These are phyloP conservation scores for Heliconius melpomene DNA, from an alignment of 1,140 invertebrate species.

Conservation along the genomic window DNA sequence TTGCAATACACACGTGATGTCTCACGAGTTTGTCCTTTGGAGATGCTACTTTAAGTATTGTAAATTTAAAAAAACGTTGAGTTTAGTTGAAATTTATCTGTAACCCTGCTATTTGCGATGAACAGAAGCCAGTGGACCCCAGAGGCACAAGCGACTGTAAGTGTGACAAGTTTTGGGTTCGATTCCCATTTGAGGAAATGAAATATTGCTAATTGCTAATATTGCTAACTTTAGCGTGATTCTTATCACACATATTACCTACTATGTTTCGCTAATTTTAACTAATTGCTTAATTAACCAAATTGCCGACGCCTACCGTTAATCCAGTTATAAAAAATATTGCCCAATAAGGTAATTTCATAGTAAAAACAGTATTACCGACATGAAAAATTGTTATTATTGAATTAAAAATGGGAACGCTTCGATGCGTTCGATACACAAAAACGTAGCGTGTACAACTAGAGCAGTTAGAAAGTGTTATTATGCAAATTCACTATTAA, in stretches of 20 bases:
- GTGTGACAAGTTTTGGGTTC: too few relatives aligned
- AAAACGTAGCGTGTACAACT: slow-evolving; percentile 42
- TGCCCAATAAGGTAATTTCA: neutral
- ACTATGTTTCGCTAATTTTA: neutral
- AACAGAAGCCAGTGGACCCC: too few relatives aligned
- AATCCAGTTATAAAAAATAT: neutral
- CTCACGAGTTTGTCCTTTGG: neutral
- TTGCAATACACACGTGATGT: neutral
- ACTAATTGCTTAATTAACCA: neutral
- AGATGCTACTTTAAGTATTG: too few relatives aligned
- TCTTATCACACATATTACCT: neutral
- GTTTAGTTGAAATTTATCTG: neutral
- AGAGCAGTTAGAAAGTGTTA: neutral
- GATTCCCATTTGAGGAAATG: too few relatives aligned
- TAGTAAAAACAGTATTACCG: neutral
- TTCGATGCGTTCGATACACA: slow-evolving; percentile 28
- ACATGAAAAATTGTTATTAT: slow-evolving; percentile 17
- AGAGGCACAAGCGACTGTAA: too few relatives aligned
- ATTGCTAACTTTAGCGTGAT: too few relatives aligned
- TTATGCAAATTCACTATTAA: neutral
- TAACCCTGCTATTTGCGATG: too few relatives aligned
- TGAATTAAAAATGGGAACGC: slow-evolving; percentile 23
- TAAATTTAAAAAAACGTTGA: too few relatives aligned
- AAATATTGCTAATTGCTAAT: too few relatives aligned
- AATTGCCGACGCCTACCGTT: neutral